Base-by-base conservation (phyloP, 1,140 invertebrate species). In the Cyclina sinensis region DNA sequence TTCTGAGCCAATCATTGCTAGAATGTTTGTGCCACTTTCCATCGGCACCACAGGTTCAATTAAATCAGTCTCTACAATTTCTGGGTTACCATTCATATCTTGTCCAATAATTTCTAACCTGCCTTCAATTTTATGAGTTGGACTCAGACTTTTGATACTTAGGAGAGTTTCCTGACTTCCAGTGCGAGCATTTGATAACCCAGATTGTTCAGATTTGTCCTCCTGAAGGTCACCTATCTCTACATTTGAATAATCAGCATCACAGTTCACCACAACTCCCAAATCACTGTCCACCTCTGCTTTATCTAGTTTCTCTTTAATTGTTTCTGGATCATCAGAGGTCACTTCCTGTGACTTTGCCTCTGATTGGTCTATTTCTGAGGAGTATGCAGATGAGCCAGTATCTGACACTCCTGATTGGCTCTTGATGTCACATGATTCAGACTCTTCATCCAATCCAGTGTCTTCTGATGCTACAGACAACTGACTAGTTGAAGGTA, bases 201-300 rank as follows among this genome's bases (percentile, higher is more conserved):
- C 91, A n/a, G 93, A 93, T 82, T 89, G 83, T 70, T 94, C 94
- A 12, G 94, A 94, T 16, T 87, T 85, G 12, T 95, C 94, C 12
- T 95, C 94, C 51, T 92, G 93, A 14, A 95, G 68, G 27, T 95
- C 94, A 12, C 94, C 94, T 54, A 95, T 95, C 62, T 94, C 94
- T 11, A 95, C 89, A 73, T 90, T 92, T 30, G 94, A 94, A 83
- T 95, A 95, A 30, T 92, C 89, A 7, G 90, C 90, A 39, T 94
- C 94, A 62, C 30, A 85, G 37, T 43, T 88, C 62, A 79, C 89
- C 85, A 68, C 37, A 51, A 76, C 46, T 30, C 37, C 79, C 11
- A 80, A 70, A n/a, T 83, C 54, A 27, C 35, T 27, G 7, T 81
- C 80, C 5, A 18, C 43, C 21, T 70, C 57, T 5, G 43, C 68